These are phyloP conservation scores for Dasyprocta punctata DNA, from an alignment of 2,113 vertebrate species.

Conservation along the genomic window DNA sequence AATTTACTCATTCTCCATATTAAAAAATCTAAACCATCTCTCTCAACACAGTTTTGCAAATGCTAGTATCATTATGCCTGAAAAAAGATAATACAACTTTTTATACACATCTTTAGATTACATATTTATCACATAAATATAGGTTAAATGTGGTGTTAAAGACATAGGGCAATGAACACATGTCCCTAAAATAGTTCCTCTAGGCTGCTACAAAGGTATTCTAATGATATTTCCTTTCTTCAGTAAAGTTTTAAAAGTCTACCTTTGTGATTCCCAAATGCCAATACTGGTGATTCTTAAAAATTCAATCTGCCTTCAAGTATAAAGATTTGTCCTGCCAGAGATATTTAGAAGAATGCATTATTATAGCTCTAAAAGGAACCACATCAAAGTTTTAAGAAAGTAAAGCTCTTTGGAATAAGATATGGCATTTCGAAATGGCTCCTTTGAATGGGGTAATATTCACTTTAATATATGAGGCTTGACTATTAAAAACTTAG, in stretches of 20 bases:
- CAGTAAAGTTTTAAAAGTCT: neutral
- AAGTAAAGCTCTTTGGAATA: neutral
- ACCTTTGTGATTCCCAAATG: slow-evolving; percentile 21
- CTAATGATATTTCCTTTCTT: neutral
- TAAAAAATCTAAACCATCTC: neutral
- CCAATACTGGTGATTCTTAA: neutral
- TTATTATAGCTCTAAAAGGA: neutral
- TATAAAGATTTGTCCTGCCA: neutral
- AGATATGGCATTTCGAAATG: neutral
- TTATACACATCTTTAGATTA: neutral
- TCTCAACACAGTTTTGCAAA: neutral
- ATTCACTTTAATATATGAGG: neutral
- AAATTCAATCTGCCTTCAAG: slow-evolving; percentile 9
- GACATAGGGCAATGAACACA: neutral
- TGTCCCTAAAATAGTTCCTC: neutral
- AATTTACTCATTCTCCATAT: neutral
- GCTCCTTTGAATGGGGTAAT: neutral
- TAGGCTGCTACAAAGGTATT: neutral
- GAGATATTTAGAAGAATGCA: neutral
- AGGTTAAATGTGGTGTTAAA: neutral
- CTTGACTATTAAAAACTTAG: neutral
- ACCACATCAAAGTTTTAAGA: neutral
- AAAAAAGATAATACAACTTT: neutral
- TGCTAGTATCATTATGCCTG: neutral
- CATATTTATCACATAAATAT: neutral